Evolutionary conservation across 2,113 vertebrate genomes (phyloP).

Genomic region (Oxyruncus cristatus): DNA sequence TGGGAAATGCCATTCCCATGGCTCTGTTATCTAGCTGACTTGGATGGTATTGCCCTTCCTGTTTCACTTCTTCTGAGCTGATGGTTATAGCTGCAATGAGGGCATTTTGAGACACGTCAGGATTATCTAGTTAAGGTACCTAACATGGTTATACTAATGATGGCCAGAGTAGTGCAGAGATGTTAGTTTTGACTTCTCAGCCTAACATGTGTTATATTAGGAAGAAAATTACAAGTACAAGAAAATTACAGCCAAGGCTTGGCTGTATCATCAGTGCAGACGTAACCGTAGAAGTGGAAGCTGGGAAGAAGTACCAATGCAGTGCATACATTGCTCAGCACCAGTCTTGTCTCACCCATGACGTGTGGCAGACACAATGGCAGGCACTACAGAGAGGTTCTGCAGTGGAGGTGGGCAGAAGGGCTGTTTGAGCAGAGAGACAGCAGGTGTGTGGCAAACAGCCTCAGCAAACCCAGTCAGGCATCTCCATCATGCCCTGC

Average conservation of each 20-base stretch:
- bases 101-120: not conserved
- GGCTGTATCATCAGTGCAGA: not conserved
- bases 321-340: not conserved
- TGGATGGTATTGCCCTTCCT: not conserved
- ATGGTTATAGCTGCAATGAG: not conserved
- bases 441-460: not conserved
- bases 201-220: not conserved
- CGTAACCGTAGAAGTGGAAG: rapidly evolving
- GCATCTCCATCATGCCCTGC: not conserved
- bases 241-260: too few species aligned
- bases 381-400: not conserved
- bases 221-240: not conserved
- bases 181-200: not conserved
- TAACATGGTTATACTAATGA: not conserved
- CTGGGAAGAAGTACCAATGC: not conserved
- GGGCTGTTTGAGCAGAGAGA: not conserved
- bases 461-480: not conserved
- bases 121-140: not conserved
- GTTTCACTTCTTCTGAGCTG: not conserved
- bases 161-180: not conserved
- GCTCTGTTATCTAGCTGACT: not conserved
- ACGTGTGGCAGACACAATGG: not conserved
- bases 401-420: not conserved
- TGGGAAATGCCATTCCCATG: not conserved
- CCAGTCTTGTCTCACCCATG: not conserved